phyloP scores from a whole-genome alignment of 2,888 invertebrate species.

The Scelioninae gen. 2 region DNA sequence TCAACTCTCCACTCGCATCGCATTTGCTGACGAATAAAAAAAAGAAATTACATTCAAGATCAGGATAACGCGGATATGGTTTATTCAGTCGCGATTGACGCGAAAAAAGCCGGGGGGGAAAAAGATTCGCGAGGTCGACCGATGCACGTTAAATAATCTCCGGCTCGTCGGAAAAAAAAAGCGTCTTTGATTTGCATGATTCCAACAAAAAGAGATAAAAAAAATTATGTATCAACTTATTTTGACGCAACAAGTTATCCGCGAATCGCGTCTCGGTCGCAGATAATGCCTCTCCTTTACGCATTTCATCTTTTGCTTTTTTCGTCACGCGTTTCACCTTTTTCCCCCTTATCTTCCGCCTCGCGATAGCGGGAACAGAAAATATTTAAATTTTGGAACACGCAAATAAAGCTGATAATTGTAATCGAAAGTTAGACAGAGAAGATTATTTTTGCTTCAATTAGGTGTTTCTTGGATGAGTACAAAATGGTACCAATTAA shows the following conservation, averaged over 20 bases:
- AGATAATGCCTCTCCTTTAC: too few species aligned
- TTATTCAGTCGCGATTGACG: constrained; percentile 9
- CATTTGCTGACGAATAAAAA: not conserved
- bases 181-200: constrained; percentile 27
- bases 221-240: constrained; percentile 5
- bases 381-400: constrained; percentile 1
- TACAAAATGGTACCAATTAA: too few species aligned
- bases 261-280: not conserved
- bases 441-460: too few species aligned
- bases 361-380: not conserved
- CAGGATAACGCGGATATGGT: constrained; percentile 31
- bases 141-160: constrained; percentile 28
- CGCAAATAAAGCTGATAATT: too few species aligned
- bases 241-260: constrained; percentile 8
- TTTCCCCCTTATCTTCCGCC: not conserved
- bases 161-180: constrained; percentile 3
- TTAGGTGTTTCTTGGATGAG: too few species aligned
- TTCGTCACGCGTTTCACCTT: too few species aligned
- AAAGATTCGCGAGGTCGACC: constrained; percentile 30
- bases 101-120: constrained; percentile 22
- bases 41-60: constrained; percentile 18
- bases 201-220: constrained; percentile 24
- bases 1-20: not conserved
- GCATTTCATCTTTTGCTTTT: too few species aligned
- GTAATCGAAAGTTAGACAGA: too few species aligned